phyloP scores from a whole-genome alignment of 1,140 invertebrate genomes.

The Agrypnia vestita region DNA sequence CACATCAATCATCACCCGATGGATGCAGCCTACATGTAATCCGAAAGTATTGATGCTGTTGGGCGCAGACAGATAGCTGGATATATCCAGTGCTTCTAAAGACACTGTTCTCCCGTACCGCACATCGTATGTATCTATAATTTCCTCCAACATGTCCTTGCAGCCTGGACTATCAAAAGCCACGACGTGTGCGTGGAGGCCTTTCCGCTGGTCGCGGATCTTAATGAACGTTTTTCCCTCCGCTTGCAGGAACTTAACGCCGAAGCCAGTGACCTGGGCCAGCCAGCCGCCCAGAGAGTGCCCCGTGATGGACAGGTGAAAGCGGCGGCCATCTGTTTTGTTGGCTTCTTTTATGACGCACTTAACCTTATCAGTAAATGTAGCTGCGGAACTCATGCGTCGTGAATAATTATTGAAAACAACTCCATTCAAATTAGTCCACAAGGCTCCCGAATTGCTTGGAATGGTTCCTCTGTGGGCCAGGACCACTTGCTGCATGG shows the following conservation, averaged over 20 bases:
- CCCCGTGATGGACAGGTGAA: slow-evolving; percentile 1
- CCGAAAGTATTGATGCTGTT: not conserved
- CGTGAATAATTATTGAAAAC: not conserved
- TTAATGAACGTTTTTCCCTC: not conserved
- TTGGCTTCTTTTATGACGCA: not conserved
- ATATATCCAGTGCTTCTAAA: not conserved
- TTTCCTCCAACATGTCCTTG: not conserved
- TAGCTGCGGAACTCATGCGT: not conserved
- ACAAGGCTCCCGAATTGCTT: too few species aligned
- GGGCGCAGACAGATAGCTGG: not conserved
- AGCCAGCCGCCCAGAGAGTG: slow-evolving; percentile 21
- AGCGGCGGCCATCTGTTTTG: not conserved
- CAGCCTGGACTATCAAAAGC: not conserved
- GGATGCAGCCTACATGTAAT: not conserved
- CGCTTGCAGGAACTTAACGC: not conserved
- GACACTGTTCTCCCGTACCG: not conserved
- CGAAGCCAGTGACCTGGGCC: not conserved
- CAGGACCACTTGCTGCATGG: not conserved
- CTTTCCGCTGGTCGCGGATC: not conserved
- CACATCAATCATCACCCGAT: not conserved
- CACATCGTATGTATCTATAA: not conserved
- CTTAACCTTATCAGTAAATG: not conserved
- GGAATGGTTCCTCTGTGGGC: too few species aligned
- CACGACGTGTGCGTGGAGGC: not conserved
- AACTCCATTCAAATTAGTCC: not conserved